Evolutionary conservation across 2,888 invertebrate genomes (phyloP).

Genomic region (Callyntrura sp.): DNA sequence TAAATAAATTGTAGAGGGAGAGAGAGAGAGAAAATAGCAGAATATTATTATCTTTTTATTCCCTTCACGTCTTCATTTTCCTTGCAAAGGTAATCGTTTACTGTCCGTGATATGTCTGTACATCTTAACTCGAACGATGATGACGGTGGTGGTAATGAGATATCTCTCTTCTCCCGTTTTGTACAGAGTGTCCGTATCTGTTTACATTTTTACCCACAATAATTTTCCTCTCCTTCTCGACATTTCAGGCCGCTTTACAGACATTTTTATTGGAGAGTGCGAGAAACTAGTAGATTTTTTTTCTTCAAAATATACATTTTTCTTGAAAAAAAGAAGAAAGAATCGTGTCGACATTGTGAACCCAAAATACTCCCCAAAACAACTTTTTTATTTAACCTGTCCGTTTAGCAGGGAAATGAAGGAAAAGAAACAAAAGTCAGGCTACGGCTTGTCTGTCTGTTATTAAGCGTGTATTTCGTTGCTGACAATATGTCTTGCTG

Average conservation of each 20-base stretch:
- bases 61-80: background rate
- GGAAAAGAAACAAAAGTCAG: too few relatives aligned
- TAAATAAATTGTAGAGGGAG: conserved; percentile 31
- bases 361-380: background rate
- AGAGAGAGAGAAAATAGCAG: too few relatives aligned
- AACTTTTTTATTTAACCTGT: background rate
- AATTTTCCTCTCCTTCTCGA: too few relatives aligned
- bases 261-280: conserved; percentile 9
- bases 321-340: conserved; percentile 11
- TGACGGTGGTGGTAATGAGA: conserved; percentile 58
- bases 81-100: too few relatives aligned
- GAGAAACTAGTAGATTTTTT: background rate
- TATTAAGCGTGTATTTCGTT: conserved; percentile 15
- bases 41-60: too few relatives aligned
- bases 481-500: background rate
- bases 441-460: background rate
- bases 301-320: background rate
- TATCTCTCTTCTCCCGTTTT: conserved; percentile 7
- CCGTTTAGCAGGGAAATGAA: background rate
- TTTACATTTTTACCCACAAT: conserved; percentile 5
- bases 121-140: too few relatives aligned
- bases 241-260: too few relatives aligned
- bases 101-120: too few relatives aligned
- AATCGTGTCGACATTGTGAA: background rate
- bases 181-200: background rate